Evolutionary conservation across 2,113 vertebrate genomes (phyloP).

Genomic region (Stigmatopora nigra): DNA sequence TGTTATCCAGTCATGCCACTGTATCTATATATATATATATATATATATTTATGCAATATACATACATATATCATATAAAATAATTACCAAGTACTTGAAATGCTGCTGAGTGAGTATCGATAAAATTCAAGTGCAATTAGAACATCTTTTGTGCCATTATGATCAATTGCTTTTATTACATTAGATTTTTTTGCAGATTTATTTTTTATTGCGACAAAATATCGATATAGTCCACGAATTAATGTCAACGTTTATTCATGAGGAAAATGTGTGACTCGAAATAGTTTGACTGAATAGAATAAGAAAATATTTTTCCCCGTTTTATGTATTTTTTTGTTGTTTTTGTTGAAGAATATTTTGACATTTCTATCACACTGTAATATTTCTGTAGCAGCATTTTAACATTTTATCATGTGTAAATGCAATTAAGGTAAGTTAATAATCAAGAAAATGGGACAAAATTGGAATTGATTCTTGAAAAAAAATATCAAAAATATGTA

Average conservation of each 20-base stretch:
- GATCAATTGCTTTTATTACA: background rate
- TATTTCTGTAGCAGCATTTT: no score
- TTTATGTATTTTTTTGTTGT: no score
- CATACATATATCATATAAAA: background rate
- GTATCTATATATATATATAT: background rate
- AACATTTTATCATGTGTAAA: no score
- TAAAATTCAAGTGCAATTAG: slow-evolving; percentile 4
- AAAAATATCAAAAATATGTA: no score
- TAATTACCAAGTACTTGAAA: background rate
- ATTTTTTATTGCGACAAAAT: background rate
- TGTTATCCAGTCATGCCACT: slow-evolving; percentile 35
- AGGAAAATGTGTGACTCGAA: background rate
- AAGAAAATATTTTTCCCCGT: background rate
- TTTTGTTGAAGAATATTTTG: no score
- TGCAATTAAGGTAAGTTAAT: no score
- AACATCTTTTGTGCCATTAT: background rate
- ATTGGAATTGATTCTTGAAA: no score
- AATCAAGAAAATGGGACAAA: no score
- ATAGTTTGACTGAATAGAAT: no score
- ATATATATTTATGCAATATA: no score
- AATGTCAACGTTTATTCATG: background rate
- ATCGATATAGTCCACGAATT: background rate
- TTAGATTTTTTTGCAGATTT: background rate
- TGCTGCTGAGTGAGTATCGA: background rate
- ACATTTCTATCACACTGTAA: no score